Evolutionary conservation across 1,140 invertebrate species (phyloP).

Genomic region (Saccostrea echinata): DNA sequence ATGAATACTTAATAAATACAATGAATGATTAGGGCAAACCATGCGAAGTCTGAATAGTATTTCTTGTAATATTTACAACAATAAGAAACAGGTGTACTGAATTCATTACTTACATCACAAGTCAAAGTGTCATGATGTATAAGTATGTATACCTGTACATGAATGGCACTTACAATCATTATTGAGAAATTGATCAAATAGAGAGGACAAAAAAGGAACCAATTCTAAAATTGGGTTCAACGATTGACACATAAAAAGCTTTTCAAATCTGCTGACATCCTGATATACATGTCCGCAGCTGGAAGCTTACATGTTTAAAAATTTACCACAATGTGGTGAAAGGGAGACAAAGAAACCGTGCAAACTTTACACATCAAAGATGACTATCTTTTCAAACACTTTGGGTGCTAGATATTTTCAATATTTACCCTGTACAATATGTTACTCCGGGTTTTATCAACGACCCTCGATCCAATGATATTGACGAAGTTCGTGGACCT

Average conservation of each 20-base stretch:
- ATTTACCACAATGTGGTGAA: not conserved
- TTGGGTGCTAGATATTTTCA: slow-evolving; percentile 12
- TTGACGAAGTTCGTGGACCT: not conserved
- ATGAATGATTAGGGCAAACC: not conserved
- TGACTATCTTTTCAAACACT: slow-evolving; percentile 20
- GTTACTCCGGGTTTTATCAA: slow-evolving; percentile 13
- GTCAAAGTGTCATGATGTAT: not conserved
- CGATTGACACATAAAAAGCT: not conserved
- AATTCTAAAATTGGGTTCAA: not conserved
- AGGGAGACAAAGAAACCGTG: not conserved
- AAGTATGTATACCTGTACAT: not conserved
- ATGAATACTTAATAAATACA: not conserved
- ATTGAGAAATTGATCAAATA: not conserved
- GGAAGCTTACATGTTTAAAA: slow-evolving; percentile 17
- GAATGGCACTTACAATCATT: not conserved
- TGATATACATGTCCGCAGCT: not conserved
- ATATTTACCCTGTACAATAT: slow-evolving; percentile 31
- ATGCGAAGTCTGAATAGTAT: not conserved
- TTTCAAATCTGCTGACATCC: slow-evolving; percentile 8
- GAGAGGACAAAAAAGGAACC: not conserved
- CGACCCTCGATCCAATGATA: slow-evolving; percentile 14
- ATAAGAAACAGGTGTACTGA: not conserved
- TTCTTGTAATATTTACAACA: not conserved
- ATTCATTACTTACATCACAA: not conserved
- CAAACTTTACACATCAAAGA: slow-evolving; percentile 34